phyloP scores from a whole-genome alignment of 2,888 invertebrate genomes.

The Heteromurus nitidus region DNA sequence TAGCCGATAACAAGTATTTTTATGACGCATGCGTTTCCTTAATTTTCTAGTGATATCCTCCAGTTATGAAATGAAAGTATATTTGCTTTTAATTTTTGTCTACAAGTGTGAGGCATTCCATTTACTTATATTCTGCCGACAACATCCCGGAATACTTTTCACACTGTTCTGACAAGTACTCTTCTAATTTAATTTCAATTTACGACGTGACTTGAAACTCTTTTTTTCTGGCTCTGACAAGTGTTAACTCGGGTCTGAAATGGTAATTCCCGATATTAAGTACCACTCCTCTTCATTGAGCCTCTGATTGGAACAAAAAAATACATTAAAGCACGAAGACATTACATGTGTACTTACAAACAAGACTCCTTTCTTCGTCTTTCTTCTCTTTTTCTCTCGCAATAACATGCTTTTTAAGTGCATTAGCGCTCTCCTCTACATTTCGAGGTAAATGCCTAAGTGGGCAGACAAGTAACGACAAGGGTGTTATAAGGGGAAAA shows the following conservation, averaged over 20 bases:
- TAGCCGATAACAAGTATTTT: no score
- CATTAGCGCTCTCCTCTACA: conserved; percentile 59
- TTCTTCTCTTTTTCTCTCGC: no score
- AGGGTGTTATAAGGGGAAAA: conserved; percentile 59
- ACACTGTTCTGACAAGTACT: conserved; percentile 36
- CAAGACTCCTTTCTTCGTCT: conserved; percentile 40
- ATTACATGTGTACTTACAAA: conserved; percentile 41
- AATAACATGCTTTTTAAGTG: conserved; percentile 45
- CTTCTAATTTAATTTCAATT: conserved; percentile 56
- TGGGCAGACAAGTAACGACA: conserved; percentile 38
- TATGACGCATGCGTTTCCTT: no score
- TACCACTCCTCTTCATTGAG: conserved; percentile 12
- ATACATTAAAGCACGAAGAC: neutral
- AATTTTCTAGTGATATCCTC: no score
- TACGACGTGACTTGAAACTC: conserved; percentile 29
- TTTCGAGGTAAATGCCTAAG: conserved; percentile 13
- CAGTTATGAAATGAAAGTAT: no score
- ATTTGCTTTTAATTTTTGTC: no score
- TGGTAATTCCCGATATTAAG: neutral
- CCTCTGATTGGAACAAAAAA: conserved; percentile 32
- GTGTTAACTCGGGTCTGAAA: conserved; percentile 25
- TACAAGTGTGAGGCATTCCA: no score
- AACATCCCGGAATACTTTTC: conserved; percentile 38
- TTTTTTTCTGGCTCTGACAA: conserved; percentile 15
- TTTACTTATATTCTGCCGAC: no score